A percentile compares a stretch with the other conserved stretches of the same genome.
phyloP scores from a whole-genome alignment of 1,140 invertebrate species.

The Zophobas atratus region DNA sequence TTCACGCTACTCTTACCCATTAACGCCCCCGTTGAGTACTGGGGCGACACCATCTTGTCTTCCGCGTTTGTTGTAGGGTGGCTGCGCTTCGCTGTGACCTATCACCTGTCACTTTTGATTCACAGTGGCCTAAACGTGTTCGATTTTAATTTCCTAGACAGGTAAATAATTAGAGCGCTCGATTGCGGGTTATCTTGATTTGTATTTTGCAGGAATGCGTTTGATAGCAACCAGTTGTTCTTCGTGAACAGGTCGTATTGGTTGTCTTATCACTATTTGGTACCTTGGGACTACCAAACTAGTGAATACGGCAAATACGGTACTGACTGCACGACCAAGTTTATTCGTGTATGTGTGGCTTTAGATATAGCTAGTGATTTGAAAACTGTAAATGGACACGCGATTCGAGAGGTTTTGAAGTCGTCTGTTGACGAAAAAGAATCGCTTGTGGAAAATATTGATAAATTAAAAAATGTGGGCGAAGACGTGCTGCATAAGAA shows the following conservation, averaged over 20 bases:
- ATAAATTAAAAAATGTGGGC: slow-evolving; percentile 65
- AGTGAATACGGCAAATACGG: slow-evolving; percentile 84
- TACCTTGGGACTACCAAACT: slow-evolving; percentile 83
- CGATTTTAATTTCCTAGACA: slow-evolving; percentile 79
- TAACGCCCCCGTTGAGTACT: slow-evolving; percentile 82
- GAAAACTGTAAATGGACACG: slow-evolving; percentile 74
- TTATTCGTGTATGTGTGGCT: slow-evolving; percentile 79
- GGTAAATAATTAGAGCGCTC: slow-evolving; percentile 69
- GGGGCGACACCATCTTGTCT: slow-evolving; percentile 73
- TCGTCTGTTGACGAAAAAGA: slow-evolving; percentile 70
- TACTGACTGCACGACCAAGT: slow-evolving; percentile 74
- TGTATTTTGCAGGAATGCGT: slow-evolving; percentile 73
- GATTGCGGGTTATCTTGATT: not conserved
- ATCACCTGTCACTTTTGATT: slow-evolving; percentile 78
- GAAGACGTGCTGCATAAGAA: slow-evolving; percentile 50
- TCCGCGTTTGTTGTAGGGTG: slow-evolving; percentile 71
- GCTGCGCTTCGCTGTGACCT: slow-evolving; percentile 75
- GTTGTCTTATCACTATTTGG: slow-evolving; percentile 84
- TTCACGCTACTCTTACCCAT: slow-evolving; percentile 80
- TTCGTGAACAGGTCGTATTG: slow-evolving; percentile 81
- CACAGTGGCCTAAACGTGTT: slow-evolving; percentile 81
- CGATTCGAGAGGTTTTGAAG: slow-evolving; percentile 75
- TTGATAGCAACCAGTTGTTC: slow-evolving; percentile 81
- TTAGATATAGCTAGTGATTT: slow-evolving; percentile 75
- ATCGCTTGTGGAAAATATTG: slow-evolving; percentile 71